phyloP scores from a whole-genome alignment of 2,113 vertebrate genomes.

The Galemys pyrenaicus region DNA sequence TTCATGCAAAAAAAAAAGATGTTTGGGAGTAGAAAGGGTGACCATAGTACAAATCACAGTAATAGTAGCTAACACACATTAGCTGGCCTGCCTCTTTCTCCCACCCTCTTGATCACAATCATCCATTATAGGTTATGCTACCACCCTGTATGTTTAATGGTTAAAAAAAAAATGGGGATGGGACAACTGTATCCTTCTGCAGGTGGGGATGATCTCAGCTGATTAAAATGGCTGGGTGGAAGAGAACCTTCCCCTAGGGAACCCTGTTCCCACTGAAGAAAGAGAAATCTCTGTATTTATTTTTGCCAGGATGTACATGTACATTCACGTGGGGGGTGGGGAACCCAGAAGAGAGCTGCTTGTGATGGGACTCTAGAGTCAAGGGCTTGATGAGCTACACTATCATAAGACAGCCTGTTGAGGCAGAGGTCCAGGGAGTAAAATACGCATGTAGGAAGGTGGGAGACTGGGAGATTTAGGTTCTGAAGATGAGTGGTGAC shows the following conservation, averaged over 20 bases:
- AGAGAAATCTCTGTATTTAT: background rate
- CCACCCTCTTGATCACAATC: rapidly evolving
- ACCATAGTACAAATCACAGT: background rate
- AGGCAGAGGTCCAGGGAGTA: background rate
- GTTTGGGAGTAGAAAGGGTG: background rate
- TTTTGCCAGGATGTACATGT: background rate
- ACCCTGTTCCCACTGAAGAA: background rate
- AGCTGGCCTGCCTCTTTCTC: too few species aligned
- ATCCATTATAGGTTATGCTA: background rate
- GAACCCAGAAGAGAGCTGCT: background rate
- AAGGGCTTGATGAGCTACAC: background rate
- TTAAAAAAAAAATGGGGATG: background rate
- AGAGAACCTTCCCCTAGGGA: background rate
- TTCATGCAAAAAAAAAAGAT: background rate
- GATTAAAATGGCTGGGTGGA: background rate
- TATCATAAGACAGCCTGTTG: rapidly evolving
- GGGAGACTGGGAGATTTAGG: background rate
- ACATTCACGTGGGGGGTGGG: too few species aligned
- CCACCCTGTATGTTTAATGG: background rate
- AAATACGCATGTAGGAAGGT: background rate
- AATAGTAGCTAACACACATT: background rate
- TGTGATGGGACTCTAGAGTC: background rate
- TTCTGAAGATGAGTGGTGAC: background rate
- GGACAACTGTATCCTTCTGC: background rate
- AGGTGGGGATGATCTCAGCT: background rate